Base-by-base conservation (phyloP, 1,140 invertebrate genomes). In the Zeugodacus cucurbitae region DNA sequence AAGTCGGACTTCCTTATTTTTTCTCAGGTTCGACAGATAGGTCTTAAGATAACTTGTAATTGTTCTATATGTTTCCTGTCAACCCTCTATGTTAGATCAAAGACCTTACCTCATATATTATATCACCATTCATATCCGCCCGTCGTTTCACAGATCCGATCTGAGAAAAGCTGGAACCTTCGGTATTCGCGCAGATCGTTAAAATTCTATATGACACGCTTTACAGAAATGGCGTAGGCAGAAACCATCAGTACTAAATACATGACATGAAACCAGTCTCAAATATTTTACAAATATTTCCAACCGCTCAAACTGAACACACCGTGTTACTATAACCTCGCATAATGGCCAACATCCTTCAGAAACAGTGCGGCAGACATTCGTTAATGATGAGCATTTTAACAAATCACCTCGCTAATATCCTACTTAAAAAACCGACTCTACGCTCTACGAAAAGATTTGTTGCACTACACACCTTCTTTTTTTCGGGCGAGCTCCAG, bases 381-480 rank as follows among this genome's bases (percentile, higher is more conserved):
- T 62, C 26, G n/a, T 48, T 82, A 82, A 82, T 82, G 74, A 37
- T 26, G 74, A 26, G 74, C 74, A 82, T 82, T 82, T 82, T 82
- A 82, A 82, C 74, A 82, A 82, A 82, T 82, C 74, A 82, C 74
- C 74, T 82, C 74, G 14, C 74, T 82, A 82, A 82, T 82, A 82
- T 82, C 74, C 74, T 82, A 82, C 41, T 82, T 82, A 82, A n/a
- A 82, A 82, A 48, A 26, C 44, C 64, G 10, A 62, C 22, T n/a
- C n/a, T n/a, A 62, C 22, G 22, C 17, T 8, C 67, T 37, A 11
- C 20, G 32, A 41, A 22, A 22, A 32, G 67, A 74, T 74, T 74
- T 82, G 20, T 82, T 82, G n/a, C 34, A 22, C 44, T 82, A 11
- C 34, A 22, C 44, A 14, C n/a, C 26, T 82, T 54, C 20, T 17